Conservation (phyloP, 2,113 vertebrate genomes). For the Nesoenas mayeri region DNA sequence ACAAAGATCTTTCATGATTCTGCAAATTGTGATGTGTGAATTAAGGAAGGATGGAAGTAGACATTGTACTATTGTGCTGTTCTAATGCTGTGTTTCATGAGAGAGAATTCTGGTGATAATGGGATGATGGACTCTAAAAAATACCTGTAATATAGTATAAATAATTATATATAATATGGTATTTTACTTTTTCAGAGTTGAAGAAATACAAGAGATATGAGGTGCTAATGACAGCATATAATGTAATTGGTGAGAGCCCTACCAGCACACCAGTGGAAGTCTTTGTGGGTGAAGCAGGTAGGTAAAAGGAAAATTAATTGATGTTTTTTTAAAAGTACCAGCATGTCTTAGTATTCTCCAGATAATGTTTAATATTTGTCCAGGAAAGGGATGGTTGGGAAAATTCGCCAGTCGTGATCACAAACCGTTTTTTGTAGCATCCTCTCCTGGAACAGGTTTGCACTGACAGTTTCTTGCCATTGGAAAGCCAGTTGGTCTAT, state of each 20-base stretch:
- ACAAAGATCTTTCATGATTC: not conserved
- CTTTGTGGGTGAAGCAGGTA: conserved; percentile 95
- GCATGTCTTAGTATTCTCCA: not conserved
- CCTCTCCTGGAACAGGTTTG: not conserved
- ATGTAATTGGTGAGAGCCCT: conserved; percentile 90
- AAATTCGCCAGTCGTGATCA: accelerated
- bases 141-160: not conserved
- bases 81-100: not conserved
- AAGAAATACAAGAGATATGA: conserved; percentile 93
- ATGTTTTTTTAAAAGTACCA: not conserved
- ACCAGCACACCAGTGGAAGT: conserved; percentile 88
- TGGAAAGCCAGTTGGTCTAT: not conserved
- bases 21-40: not conserved
- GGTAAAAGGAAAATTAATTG: not conserved
- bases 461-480: not conserved
- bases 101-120: not conserved
- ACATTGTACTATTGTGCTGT: not conserved
- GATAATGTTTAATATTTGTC: not conserved
- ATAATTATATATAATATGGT: not conserved
- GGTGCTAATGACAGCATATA: conserved; percentile 91
- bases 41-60: not conserved
- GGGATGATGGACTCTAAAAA: not conserved
- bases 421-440: not conserved
- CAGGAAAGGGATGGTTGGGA: not conserved
- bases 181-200: conserved; percentile 78